Base-by-base conservation (phyloP, 2,797 vertebrate species). In the Simalia tracyae region DNA sequence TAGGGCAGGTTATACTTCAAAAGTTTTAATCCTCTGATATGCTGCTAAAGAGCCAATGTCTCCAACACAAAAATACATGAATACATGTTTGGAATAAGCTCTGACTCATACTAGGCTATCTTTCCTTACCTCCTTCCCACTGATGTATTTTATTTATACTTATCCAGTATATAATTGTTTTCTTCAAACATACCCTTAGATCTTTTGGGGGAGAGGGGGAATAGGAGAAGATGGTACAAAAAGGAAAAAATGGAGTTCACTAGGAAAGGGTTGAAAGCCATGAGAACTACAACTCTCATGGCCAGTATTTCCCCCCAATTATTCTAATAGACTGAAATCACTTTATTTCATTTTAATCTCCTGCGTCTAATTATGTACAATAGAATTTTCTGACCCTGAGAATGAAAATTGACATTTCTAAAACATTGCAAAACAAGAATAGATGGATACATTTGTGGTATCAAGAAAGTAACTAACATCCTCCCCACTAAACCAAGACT, bases 271-370 rank as follows among this genome's bases (percentile, higher is more conserved):
- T 5, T 61, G 86, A n/a, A 81, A 24, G 17, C 60, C 14, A 50
- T 76, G 7, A 19, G 57, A 88, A 88, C 11, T 26, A 46, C 26
- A 24, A 56, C 22, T 14, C 22, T 3, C 3, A 31, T 46, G 54
- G 14, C 36, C 50, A 88, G 9, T 42, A 54, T 54, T n/a, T 81
- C 42, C 17, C 24, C 17, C 2, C 28, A 31, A 50, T 42, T 42
- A 72, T 88, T 90, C 68, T n/a, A 24, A 88, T 66, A 31, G 66
- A 88, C 90, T 95, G 36, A 46, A 95, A 94, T 86, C 17, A 24
- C 72, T 24, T 68, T 2, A 1, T 84, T 93, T 89, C 50, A 54
- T 54, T 91, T 86, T 31, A 91, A 57, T 0, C 15, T 84, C 95
- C 59, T 56, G 28, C 72, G 22, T 46, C 42, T 81, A 81, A 46